phyloP scores from a whole-genome alignment of 2,113 vertebrate species.

The Plecotus auritus region DNA sequence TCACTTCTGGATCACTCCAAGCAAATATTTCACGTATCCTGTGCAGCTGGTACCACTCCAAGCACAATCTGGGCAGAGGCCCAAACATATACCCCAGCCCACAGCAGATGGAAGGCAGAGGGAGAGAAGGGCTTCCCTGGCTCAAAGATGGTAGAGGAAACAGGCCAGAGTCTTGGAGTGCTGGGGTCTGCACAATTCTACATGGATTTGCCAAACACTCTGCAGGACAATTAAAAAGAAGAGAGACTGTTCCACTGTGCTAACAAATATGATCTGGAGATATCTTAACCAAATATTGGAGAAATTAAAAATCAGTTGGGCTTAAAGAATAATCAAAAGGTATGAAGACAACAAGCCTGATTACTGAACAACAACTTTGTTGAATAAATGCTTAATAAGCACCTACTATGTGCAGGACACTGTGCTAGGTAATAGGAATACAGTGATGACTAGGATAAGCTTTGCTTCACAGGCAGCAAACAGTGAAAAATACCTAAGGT shows the following conservation, averaged over 20 bases:
- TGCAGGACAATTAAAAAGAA: background rate
- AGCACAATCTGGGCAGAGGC: background rate
- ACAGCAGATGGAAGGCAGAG: background rate
- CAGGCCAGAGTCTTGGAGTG: background rate
- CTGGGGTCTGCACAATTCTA: background rate
- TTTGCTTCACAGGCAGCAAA: background rate
- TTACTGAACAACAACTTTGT: background rate
- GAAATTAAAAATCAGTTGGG: background rate
- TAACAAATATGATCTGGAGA: background rate
- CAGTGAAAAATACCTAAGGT: background rate
- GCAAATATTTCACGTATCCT: background rate
- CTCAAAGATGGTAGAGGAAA: background rate
- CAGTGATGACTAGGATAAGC: background rate
- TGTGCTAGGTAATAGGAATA: background rate
- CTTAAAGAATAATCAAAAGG: background rate
- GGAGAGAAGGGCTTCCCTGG: background rate
- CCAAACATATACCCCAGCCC: background rate
- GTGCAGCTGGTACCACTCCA: conserved; percentile 54
- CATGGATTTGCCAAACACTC: accelerated
- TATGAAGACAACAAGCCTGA: background rate
- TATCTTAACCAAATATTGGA: background rate
- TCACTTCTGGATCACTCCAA: background rate
- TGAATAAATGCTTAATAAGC: background rate
- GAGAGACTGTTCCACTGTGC: background rate
- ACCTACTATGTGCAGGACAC: background rate